Evolutionary conservation across 2,888 invertebrate species (phyloP).

Genomic region (Tiphia femorata): DNA sequence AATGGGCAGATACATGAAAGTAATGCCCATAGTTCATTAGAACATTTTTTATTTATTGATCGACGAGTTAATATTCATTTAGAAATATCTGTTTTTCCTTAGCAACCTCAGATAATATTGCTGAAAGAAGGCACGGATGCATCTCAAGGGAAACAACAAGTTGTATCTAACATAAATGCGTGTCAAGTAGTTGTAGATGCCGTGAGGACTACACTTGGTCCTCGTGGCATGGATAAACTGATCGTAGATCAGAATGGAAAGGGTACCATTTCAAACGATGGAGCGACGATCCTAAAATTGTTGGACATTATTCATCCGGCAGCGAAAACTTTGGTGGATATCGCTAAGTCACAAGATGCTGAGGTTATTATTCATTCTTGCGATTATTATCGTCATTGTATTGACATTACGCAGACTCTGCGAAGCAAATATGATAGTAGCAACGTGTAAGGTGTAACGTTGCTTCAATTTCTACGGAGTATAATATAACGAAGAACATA

Average conservation of each 20-base stretch:
- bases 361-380: slow-evolving; percentile 76
- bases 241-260: slow-evolving; percentile 92
- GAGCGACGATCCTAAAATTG: slow-evolving; percentile 98
- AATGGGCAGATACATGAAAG: slow-evolving; percentile 48
- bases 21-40: too few relatives aligned
- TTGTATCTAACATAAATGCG: slow-evolving; percentile 97
- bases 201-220: slow-evolving; percentile 97
- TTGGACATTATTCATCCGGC: slow-evolving; percentile 98
- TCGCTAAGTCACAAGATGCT: slow-evolving; percentile 98
- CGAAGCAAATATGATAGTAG: too few relatives aligned
- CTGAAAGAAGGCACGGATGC: slow-evolving; percentile 98
- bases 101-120: slow-evolving; percentile 98
- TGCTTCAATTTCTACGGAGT: slow-evolving; percentile 34
- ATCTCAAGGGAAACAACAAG: slow-evolving; percentile 95
- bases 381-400: neutral
- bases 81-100: slow-evolving; percentile 47
- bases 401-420: too few relatives aligned
- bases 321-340: slow-evolving; percentile 97
- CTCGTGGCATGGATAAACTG: slow-evolving; percentile 99
- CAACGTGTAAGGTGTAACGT: slow-evolving; percentile 1
- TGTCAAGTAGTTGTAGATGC: slow-evolving; percentile 96
- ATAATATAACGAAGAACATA: slow-evolving; percentile 49
- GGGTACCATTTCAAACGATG: slow-evolving; percentile 98
- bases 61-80: neutral
- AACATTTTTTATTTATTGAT: neutral